Percentiles rank a stretch among this genome's conserved stretches.
phyloP scores from a whole-genome alignment of 1,140 invertebrate species.

The Leptinotarsa texana region DNA sequence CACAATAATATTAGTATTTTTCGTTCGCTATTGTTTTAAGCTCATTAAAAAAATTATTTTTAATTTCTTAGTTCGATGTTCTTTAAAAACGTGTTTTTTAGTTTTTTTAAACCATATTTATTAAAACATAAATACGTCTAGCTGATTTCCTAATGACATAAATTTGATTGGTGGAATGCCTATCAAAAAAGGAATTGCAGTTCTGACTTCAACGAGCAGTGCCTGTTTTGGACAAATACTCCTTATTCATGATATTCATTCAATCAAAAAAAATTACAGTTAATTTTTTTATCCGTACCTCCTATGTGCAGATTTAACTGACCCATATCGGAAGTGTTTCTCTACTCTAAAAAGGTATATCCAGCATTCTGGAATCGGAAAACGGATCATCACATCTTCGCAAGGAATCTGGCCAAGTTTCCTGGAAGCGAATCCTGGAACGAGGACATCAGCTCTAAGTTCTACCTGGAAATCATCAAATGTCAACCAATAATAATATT shows the following conservation, averaged over 20 bases:
- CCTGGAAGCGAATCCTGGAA: constrained; percentile 94
- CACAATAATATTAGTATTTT: too few species aligned
- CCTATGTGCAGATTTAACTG: constrained; percentile 93
- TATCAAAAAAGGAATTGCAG: too few species aligned
- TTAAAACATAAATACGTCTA: too few species aligned
- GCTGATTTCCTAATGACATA: too few species aligned
- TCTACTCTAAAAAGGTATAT: constrained; percentile 98
- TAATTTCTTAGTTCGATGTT: too few species aligned
- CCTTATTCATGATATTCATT: background rate
- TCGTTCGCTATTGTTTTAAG: too few species aligned
- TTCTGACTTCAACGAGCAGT: too few species aligned
- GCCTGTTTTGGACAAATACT: background rate
- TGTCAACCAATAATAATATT: background rate
- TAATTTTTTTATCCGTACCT: constrained; percentile 57
- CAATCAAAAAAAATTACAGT: background rate
- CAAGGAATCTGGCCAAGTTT: constrained; percentile 95
- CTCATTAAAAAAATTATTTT: too few species aligned
- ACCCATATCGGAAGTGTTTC: constrained; percentile 98
- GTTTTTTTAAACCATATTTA: too few species aligned
- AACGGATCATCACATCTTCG: constrained; percentile 95
- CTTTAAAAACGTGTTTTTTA: too few species aligned
- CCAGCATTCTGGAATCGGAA: constrained; percentile 99
- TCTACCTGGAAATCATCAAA: constrained; percentile 70
- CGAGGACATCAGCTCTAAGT: constrained; percentile 89
- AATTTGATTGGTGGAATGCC: too few species aligned